phyloP scores from a whole-genome alignment of 1,140 invertebrate species.

The Diabrotica undecimpunctata region DNA sequence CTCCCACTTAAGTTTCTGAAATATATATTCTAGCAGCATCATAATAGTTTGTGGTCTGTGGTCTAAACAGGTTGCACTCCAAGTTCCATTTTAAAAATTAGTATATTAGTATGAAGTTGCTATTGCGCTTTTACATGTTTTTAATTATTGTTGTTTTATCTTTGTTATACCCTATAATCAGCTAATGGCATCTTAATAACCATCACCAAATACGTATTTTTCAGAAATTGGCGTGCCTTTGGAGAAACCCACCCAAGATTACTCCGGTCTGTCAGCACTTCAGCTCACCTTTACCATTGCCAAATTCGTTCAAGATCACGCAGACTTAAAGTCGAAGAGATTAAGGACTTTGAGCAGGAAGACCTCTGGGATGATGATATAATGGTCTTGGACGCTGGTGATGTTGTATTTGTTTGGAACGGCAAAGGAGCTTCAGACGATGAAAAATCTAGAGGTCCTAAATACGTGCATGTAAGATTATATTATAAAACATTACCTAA shows the following conservation, averaged over 20 bases:
- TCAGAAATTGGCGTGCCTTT: slow-evolving; percentile 59
- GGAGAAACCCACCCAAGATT: slow-evolving; percentile 57
- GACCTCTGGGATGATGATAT: slow-evolving; percentile 74
- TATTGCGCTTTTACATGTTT: no score
- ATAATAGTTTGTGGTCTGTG: no score
- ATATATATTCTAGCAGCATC: no score
- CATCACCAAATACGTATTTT: no score
- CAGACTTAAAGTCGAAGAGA: slow-evolving; percentile 65
- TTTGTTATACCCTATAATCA: no score
- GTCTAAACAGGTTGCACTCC: no score
- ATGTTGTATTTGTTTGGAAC: slow-evolving; percentile 73
- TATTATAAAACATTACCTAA: background rate
- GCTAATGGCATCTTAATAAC: no score
- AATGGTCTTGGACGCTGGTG: slow-evolving; percentile 69
- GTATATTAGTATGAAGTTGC: no score
- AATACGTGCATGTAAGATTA: slow-evolving; percentile 29
- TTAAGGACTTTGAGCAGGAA: slow-evolving; percentile 61
- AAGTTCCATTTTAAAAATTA: no score
- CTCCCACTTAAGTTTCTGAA: no score
- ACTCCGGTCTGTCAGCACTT: slow-evolving; percentile 47
- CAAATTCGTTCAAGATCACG: slow-evolving; percentile 53
- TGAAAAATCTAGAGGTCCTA: slow-evolving; percentile 52
- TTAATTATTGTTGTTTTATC: no score
- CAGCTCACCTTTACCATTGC: slow-evolving; percentile 62
- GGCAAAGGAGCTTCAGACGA: slow-evolving; percentile 66